Percentiles rank a stretch among this genome's conserved stretches.
These are phyloP conservation scores for Axis porcinus DNA, from an alignment of 2,113 vertebrate genomes.

Conservation along the genomic window DNA sequence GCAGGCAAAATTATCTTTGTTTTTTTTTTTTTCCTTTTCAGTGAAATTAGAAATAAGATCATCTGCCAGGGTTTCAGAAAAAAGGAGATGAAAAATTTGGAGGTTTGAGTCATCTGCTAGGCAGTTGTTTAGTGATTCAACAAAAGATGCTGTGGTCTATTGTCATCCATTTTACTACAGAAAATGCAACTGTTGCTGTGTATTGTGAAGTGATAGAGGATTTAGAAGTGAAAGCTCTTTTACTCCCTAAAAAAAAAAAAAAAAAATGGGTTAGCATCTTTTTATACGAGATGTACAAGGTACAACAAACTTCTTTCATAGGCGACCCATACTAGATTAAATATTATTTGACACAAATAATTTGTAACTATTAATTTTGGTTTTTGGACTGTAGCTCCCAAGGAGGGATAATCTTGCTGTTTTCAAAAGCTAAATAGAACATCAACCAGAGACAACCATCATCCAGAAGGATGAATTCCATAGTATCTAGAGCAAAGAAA, in stretches of 20 bases:
- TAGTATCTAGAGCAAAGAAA: constrained; percentile 9
- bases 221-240: neutral
- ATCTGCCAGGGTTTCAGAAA: neutral
- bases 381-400: neutral
- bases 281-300: neutral
- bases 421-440: constrained; percentile 25
- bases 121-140: neutral
- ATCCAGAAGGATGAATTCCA: neutral
- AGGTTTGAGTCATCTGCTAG: neutral
- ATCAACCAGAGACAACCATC: neutral
- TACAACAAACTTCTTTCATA: neutral
- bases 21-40: neutral
- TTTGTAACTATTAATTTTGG: constrained; percentile 1
- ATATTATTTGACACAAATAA: constrained; percentile 27
- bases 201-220: neutral
- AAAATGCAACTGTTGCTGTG: neutral
- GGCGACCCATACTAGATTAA: neutral
- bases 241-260: neutral
- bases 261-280: neutral
- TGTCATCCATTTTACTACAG: neutral
- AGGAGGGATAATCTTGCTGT: neutral
- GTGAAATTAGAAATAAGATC: neutral
- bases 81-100: neutral
- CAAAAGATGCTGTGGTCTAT: neutral
- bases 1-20: neutral